Evolutionary conservation across 2,113 vertebrate genomes (phyloP).

Genomic region (Gracilinanus agilis): DNA sequence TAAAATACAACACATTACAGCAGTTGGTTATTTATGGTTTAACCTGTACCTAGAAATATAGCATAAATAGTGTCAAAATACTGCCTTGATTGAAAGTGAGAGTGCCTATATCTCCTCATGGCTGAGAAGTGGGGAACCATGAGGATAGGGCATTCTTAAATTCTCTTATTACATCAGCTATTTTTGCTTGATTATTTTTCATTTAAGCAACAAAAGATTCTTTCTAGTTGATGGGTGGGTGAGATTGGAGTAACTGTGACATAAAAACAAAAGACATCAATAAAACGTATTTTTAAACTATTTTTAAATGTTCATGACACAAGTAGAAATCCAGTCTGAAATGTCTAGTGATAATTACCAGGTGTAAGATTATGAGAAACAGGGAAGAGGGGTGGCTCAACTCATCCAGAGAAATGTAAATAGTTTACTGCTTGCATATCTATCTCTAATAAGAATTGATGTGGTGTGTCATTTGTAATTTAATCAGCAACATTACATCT

Average conservation of each 20-base stretch:
- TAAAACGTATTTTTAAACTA: background rate
- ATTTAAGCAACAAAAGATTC: background rate
- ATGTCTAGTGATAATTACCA: constrained; percentile 78
- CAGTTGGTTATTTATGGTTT: constrained; percentile 63
- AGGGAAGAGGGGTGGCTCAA: constrained; percentile 59
- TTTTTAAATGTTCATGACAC: constrained; percentile 35
- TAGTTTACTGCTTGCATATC: constrained; percentile 77
- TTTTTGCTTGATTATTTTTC: background rate
- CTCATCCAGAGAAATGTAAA: constrained; percentile 78
- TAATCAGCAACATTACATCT: constrained; percentile 85
- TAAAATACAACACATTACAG: constrained; percentile 51
- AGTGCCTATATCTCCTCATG: background rate
- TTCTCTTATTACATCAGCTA: background rate
- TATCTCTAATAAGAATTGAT: constrained; percentile 87
- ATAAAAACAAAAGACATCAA: background rate
- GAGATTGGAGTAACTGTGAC: background rate
- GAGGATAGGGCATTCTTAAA: background rate
- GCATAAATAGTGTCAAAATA: background rate
- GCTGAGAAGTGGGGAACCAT: background rate
- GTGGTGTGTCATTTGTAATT: constrained; percentile 86
- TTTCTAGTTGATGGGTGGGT: background rate
- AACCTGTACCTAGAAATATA: background rate
- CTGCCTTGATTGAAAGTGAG: background rate
- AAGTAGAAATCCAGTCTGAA: constrained; percentile 72
- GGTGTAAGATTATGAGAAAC: constrained; percentile 79